Evolutionary conservation across 64 coral and sea anemone species (phyloP).

Genomic region (Astreopora myriophthalma): DNA sequence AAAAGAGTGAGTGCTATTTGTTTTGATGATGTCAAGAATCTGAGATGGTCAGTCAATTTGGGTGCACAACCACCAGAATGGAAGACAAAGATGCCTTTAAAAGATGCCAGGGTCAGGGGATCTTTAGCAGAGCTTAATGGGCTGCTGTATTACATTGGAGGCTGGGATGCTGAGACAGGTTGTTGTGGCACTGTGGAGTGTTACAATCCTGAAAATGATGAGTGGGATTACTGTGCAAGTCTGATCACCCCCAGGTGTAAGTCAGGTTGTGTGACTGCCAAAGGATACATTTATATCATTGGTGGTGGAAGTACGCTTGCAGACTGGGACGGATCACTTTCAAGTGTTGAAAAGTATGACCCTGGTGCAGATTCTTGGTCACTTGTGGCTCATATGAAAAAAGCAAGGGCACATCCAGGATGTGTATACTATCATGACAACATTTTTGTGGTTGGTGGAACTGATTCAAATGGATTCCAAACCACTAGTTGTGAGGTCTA

Average conservation of each 20-base stretch:
- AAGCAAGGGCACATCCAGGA: background rate
- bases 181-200: slow-evolving; percentile 51
- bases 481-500: slow-evolving; percentile 59
- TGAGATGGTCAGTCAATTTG: background rate
- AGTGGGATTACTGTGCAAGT: slow-evolving; percentile 40
- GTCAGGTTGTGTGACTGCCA: slow-evolving; percentile 7
- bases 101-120: background rate
- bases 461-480: background rate
- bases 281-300: slow-evolving; percentile 31
- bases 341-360: slow-evolving; percentile 67
- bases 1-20: slow-evolving; percentile 30
- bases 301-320: background rate
- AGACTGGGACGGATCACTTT: background rate
- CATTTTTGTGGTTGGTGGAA: slow-evolving; percentile 67
- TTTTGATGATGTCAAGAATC: slow-evolving; percentile 13
- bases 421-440: slow-evolving; percentile 44
- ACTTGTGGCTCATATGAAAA: slow-evolving; percentile 48
- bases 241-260: slow-evolving; percentile 17
- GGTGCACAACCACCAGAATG: background rate
- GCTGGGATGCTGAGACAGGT: background rate
- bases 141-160: slow-evolving; percentile 70
- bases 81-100: slow-evolving; percentile 1
- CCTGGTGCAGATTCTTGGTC: slow-evolving; percentile 54
- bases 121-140: slow-evolving; percentile 20
- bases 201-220: slow-evolving; percentile 16